Percentiles rank a stretch among this genome's conserved stretches.
Conservation (phyloP, 2,888 invertebrate genomes). For the Anagyrus pseudococci region DNA sequence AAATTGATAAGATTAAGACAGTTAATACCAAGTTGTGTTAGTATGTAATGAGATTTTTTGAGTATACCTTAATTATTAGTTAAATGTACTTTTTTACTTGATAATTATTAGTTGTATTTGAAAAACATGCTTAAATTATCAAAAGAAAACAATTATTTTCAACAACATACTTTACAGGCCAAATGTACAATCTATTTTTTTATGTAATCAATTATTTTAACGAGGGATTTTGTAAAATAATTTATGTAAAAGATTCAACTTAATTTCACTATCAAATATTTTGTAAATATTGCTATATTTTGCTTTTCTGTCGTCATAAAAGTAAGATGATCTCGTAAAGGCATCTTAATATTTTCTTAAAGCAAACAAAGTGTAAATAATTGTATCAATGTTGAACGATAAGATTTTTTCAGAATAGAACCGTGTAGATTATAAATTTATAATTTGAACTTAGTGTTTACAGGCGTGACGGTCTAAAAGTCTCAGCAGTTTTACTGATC, state of each 20-base stretch:
- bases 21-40: not conserved
- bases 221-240: constrained; percentile 26
- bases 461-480: constrained; percentile 28
- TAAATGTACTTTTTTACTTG: not conserved
- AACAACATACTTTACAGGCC: constrained; percentile 24
- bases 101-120: not conserved
- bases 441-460: constrained; percentile 29
- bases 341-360: constrained; percentile 39
- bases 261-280: constrained; percentile 33
- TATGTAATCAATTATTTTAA: constrained; percentile 20
- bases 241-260: constrained; percentile 29
- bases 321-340: constrained; percentile 33
- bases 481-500: constrained; percentile 21
- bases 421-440: constrained; percentile 19
- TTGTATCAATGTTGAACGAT: constrained; percentile 34
- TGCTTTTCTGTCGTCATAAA: constrained; percentile 32
- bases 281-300: constrained; percentile 38
- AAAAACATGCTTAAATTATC: constrained; percentile 12
- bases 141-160: constrained; percentile 14
- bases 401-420: constrained; percentile 31
- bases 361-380: constrained; percentile 36
- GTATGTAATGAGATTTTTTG: not conserved
- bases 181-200: constrained; percentile 33
- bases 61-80: not conserved
- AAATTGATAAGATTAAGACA: not conserved